Conservation (phyloP, 2,888 invertebrate species). For the Trichopoda pennipes region DNA sequence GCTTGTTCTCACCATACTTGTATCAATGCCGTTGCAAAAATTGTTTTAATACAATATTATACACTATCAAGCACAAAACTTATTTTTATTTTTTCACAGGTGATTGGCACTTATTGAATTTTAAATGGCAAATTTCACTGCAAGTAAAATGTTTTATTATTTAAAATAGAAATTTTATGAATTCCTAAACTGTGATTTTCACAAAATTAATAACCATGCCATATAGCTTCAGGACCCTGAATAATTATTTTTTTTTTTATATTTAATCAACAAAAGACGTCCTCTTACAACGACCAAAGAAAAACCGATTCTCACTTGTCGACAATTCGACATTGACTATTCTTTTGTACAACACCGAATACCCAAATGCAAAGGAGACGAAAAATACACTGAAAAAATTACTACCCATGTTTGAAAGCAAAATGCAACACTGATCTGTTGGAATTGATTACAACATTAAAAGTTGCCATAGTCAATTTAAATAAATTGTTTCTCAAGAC, state of each 20-base stretch:
- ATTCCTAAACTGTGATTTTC: too few species aligned
- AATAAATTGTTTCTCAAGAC: not conserved
- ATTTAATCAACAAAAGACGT: conserved; percentile 21
- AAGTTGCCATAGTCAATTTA: conserved; percentile 1
- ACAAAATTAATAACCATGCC: conserved; percentile 8
- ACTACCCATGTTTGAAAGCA: too few species aligned
- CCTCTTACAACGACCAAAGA: conserved; percentile 10
- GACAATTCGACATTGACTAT: conserved; percentile 67
- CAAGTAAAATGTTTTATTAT: conserved; percentile 1
- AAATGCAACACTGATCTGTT: conserved; percentile 37
- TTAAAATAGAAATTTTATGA: not conserved
- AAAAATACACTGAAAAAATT: conserved; percentile 38
- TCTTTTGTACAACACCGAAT: conserved; percentile 57
- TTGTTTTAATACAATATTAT: conserved; percentile 6
- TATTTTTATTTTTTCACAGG: conserved; percentile 47
- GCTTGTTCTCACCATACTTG: conserved; percentile 57
- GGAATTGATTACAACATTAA: not conserved
- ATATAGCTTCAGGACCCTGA: not conserved
- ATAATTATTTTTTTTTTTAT: conserved; percentile 13
- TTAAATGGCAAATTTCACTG: not conserved
- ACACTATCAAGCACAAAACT: conserved; percentile 19
- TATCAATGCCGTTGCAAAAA: conserved; percentile 13
- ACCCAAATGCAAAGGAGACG: conserved; percentile 43
- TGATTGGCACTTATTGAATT: conserved; percentile 45
- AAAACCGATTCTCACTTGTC: conserved; percentile 63